Evolutionary conservation across 2,888 invertebrate genomes (phyloP), one percentile per base, ranked within the genome.

Genomic region (Andricus quercusramuli): DNA sequence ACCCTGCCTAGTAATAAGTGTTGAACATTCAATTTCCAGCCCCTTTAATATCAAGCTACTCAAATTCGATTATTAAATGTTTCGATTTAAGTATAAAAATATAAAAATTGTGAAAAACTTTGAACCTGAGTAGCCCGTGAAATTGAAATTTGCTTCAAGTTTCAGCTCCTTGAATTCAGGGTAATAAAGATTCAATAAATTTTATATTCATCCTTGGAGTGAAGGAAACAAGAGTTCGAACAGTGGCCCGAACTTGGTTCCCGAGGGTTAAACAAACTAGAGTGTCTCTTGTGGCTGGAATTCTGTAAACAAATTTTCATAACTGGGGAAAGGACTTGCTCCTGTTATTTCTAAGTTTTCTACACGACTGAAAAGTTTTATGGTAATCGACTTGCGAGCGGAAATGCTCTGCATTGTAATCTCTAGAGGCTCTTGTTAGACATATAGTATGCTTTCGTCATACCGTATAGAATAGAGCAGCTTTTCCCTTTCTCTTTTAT

Each of bases 201-300:
- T 9, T 56, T n/a, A 56, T 56, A 56, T 56, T 56, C 56, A 56
- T 56, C 9, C 56, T 56, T 56, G n/a, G 9, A 56, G n/a, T 20
- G 56, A n/a, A n/a, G 56, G 9, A 56, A 56, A 56, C 56, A 56
- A 56, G n/a, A n/a, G 56, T 56, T 56, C n/a, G 56, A 56, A 56
- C 51, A 62, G 0, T 62, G 22, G 25, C 22, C 13, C 15, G 62
- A 29, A 25, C 25, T 62, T 62, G 25, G 17, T 1, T 29, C 62
- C 62, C 62, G 5, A 25, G 62, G 15, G 62, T 29, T 25, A 62
- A 25, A 62, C 25, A 62, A 62, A 4, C 25, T 62, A 25, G 22
- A 62, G 25, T 2, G 62, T 62, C 62, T 17, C 29, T 17, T 29
- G 62, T 29, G 25, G 17, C 25, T 6, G 22, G 4, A 62, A 62